Evolutionary conservation across 23 tunicate species (phyloP).

Genomic region (Oikopleura albicans): DNA sequence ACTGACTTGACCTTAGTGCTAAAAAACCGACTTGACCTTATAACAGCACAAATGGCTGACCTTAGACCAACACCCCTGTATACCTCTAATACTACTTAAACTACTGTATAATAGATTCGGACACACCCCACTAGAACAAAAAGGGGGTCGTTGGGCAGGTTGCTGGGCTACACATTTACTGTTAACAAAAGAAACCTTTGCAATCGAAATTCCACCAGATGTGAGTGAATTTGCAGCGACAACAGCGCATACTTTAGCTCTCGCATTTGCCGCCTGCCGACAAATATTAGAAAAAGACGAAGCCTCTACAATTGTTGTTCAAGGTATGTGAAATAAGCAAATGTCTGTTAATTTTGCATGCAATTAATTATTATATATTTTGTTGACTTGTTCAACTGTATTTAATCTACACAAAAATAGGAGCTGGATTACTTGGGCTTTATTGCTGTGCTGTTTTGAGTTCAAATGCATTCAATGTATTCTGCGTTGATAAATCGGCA

Average conservation of each 20-base stretch:
- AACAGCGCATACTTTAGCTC: not conserved
- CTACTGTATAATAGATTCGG: not conserved
- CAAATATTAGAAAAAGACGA: not conserved
- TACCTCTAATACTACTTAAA: too few species aligned
- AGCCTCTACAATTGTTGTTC: constrained; percentile 5
- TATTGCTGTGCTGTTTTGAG: not conserved
- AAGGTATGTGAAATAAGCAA: too few species aligned
- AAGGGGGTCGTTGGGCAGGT: constrained; percentile 7
- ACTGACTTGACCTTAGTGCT: too few species aligned
- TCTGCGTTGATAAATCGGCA: not conserved
- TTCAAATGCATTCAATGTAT: not conserved
- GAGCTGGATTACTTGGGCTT: constrained; percentile 14
- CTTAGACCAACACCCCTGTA: too few species aligned
- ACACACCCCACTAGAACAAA: not conserved
- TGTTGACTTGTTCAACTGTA: too few species aligned
- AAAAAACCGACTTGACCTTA: too few species aligned
- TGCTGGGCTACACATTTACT: not conserved
- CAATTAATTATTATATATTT: too few species aligned
- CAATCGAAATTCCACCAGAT: not conserved
- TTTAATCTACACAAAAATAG: too few species aligned
- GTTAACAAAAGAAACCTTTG: not conserved
- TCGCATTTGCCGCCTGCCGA: not conserved
- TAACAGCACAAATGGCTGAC: too few species aligned
- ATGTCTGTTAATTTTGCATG: too few species aligned
- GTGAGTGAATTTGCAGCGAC: not conserved